Percentiles rank a stretch among this genome's conserved stretches.
Conservation (phyloP, 2,113 vertebrate species). For the Glaucomys volans region DNA sequence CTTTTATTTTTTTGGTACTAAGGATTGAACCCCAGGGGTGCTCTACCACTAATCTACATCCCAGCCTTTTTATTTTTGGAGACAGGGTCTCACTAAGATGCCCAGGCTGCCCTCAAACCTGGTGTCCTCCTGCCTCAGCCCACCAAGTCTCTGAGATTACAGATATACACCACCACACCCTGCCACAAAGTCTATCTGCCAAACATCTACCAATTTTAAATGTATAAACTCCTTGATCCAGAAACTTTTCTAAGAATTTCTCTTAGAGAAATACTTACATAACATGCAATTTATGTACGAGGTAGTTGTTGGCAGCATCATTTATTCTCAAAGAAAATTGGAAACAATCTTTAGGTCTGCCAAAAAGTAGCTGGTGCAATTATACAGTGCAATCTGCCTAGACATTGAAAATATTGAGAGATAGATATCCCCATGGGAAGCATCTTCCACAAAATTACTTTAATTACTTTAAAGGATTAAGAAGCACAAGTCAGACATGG, state of each 20-base stretch:
- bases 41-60: background rate
- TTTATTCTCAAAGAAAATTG: background rate
- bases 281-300: background rate
- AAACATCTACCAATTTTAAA: background rate
- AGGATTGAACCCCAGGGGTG: background rate
- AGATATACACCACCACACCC: background rate
- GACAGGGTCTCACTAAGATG: background rate
- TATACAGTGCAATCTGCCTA: background rate
- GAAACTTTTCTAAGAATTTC: conserved; percentile 24
- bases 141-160: background rate
- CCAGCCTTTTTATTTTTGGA: background rate
- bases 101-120: background rate
- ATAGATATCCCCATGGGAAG: background rate
- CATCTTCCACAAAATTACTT: background rate
- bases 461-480: background rate
- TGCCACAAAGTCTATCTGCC: no score
- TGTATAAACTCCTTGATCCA: background rate
- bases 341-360: background rate
- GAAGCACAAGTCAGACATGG: background rate
- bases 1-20: background rate
- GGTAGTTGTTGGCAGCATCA: background rate
- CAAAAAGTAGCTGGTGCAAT: background rate
- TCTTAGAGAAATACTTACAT: background rate
- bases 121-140: background rate
- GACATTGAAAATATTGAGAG: background rate